Percentiles rank a stretch among this genome's conserved stretches.
Evolutionary conservation across 2,797 vertebrate species (phyloP).

Genomic region (Pseudochromis fuscus): DNA sequence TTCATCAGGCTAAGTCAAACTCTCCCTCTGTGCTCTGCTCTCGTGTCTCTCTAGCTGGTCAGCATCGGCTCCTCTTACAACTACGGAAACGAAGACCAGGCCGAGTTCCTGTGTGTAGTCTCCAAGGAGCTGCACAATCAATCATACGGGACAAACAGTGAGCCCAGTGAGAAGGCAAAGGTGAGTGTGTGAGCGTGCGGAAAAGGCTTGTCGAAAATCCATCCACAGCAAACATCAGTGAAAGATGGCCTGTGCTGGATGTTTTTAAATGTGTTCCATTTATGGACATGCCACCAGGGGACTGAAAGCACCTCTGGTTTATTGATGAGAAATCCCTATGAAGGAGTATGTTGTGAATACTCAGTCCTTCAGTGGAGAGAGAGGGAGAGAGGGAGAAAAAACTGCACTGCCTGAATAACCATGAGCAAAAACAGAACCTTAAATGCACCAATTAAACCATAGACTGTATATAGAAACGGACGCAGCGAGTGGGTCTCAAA

Average conservation of each 20-base stretch:
- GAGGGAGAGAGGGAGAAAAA: not conserved
- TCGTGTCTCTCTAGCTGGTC: slow-evolving; percentile 87
- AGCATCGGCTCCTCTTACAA: slow-evolving; percentile 99
- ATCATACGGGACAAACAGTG: slow-evolving; percentile 92
- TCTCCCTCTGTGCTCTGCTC: slow-evolving; percentile 53
- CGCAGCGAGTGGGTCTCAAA: no score
- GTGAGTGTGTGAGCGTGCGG: slow-evolving; percentile 78
- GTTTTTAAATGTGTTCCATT: slow-evolving; percentile 61
- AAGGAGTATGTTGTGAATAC: slow-evolving; percentile 55
- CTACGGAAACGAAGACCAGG: slow-evolving; percentile 98
- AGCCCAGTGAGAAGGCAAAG: slow-evolving; percentile 99
- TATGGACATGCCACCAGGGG: slow-evolving; percentile 41
- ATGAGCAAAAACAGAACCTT: slow-evolving; percentile 1
- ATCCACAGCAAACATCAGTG: slow-evolving; percentile 56
- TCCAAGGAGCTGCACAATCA: slow-evolving; percentile 99
- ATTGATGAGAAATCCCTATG: slow-evolving; percentile 66
- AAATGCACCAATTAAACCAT: not conserved
- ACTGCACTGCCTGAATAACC: slow-evolving; percentile 20
- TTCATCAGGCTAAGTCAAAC: slow-evolving; percentile 22
- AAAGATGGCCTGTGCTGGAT: slow-evolving; percentile 66
- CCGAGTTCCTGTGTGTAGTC: slow-evolving; percentile 98
- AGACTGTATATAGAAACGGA: no score
- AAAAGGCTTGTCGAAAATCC: slow-evolving; percentile 39
- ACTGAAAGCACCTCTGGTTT: slow-evolving; percentile 62
- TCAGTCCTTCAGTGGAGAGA: slow-evolving; percentile 10